Base-by-base conservation (phyloP, 1,140 invertebrate species). In the Hycleus phaleratus region DNA sequence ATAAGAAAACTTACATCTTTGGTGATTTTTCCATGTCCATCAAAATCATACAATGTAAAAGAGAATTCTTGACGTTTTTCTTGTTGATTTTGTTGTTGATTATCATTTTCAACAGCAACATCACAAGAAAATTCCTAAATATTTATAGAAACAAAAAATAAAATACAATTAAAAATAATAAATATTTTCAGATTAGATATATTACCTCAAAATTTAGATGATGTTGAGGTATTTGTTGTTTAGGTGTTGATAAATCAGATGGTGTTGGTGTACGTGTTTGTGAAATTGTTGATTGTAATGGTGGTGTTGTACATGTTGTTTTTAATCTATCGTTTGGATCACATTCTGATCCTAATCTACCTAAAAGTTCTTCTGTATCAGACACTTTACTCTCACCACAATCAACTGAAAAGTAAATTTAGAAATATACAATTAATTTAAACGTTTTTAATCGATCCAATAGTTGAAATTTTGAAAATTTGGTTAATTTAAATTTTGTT, bases 11-110 rank as follows among this genome's bases (percentile, higher is more conserved):
- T 80, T 78, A 88, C 86, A 77, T 93, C 91, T 82, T 93, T 93
- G 67, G 90, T 93, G 75, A 93, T 91, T 75, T 91, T 90, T 24
- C 91, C 90, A 65, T 87, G 85, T 8, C 91, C 91, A 71, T 94
- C 90, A 70, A 95, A 87, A 74, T 93, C 90, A 71, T 93, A 95
- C 47, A 93, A 80, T 7, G 91, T 95, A 73, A 95, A 93, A 2
- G 90, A 91, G 78, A 93, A 93, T 72, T 95, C 91, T 64, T 93
- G 81, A 39, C 88, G 83, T 32, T 32, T 32, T 60, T 90, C 83
- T 65, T 83, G 82, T 60, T 81, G 81, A 11, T 78, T 77, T 26
- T 78, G 76, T 67, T 80, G 79, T 11, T 79, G 75, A 24, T 76
- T 78, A 60, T 86, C 87, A 32, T 32, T 32, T 65, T 91, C 86